Evolutionary conservation across 2,888 invertebrate species (phyloP).

Genomic region (Cancer borealis): DNA sequence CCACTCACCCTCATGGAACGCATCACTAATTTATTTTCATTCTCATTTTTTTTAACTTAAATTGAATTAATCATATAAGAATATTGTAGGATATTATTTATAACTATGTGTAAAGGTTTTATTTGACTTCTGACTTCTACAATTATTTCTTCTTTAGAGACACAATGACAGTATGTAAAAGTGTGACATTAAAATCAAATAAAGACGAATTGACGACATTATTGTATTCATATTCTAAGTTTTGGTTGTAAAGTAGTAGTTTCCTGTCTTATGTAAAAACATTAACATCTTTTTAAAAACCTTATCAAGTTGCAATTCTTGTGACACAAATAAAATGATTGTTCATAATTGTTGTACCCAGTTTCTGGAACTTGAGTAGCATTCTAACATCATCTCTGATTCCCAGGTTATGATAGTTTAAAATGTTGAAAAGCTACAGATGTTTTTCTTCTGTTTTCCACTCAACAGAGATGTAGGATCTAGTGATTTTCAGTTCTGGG

Average conservation of each 20-base stretch:
- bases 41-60: background rate
- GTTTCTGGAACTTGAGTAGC: background rate
- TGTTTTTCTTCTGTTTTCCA: no score
- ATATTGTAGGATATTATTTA: background rate
- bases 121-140: background rate
- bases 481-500: no score
- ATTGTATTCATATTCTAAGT: background rate
- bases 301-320: no score
- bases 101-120: background rate
- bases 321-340: no score
- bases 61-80: background rate
- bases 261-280: no score
- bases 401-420: no score
- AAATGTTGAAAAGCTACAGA: no score
- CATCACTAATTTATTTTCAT: slow-evolving; percentile 50
- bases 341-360: no score
- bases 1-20: slow-evolving; percentile 40
- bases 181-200: background rate
- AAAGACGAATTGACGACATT: background rate
- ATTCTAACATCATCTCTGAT: no score
- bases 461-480: no score
- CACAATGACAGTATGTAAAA: background rate
- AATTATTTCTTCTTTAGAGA: background rate
- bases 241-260: background rate
- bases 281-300: no score